Evolutionary conservation across 2,113 vertebrate species (phyloP), one percentile per base, ranked within the genome.

Genomic region (Hippocampus mohnikei): DNA sequence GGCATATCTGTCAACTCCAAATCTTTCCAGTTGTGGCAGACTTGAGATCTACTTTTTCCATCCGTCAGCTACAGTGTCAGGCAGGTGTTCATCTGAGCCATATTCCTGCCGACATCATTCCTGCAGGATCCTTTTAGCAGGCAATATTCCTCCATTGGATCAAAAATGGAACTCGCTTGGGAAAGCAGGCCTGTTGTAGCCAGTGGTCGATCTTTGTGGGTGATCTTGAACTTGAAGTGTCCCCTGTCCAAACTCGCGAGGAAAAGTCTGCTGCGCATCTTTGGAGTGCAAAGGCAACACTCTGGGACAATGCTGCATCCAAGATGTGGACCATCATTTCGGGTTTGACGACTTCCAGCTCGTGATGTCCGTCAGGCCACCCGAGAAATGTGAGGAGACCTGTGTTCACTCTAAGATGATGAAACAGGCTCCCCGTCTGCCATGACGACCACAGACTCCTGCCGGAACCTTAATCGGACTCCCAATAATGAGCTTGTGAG

Each of bases 1-100:
- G 41, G 76, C 6, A 11, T 76, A 81, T 67, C 76, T 73, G 73
- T 65, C 21, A 8, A 81, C 65, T 58, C 60, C 72, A 71, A 81
- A 73, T 0, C 44, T 33, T 7, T 72, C 44, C 21, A 79, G 67
- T 37, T 61, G 59, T 27, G 41, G 42, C 13, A 78, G 40, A 67
- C 42, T 13, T 44, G 44, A 66, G 62, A 42, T 42, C 41, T 0
- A 12, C 41, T 42, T 42, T 42, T 42, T 42, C 41, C 41, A 42
- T 12, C 11, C 11, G 10, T 10, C 41, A 42, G 41, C 41, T 42
- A 42, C 1, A 12, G 41, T 42, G 41, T 42, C 41, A 42, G 41
- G 41, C 41, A 42, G 41, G 11, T 42, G 8, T 42, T 42, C 41
- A 42, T 42, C 41, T 12, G 8, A 42, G 2, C 41, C 41, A 12